Conservation (phyloP, 1,140 invertebrate genomes). For the Lysiphlebus fabarum region DNA sequence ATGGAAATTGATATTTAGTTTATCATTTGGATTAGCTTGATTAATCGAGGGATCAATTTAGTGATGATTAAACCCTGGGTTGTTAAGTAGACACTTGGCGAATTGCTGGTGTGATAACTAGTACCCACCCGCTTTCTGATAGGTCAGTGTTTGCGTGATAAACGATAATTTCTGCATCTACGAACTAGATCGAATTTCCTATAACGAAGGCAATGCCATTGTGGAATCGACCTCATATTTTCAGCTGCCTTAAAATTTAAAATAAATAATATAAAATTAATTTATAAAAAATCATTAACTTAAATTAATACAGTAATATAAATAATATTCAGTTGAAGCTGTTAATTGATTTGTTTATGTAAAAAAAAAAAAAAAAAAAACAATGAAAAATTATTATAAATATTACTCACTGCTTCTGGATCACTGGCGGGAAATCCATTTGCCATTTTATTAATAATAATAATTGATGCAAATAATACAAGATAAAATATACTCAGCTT, state of each 20-base stretch:
- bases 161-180: slow-evolving; percentile 64
- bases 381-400: no score
- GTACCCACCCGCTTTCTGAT: slow-evolving; percentile 19
- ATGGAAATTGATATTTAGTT: not conserved
- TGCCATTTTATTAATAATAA: slow-evolving; percentile 23
- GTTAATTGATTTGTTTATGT: no score
- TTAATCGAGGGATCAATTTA: slow-evolving; percentile 9
- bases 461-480: slow-evolving; percentile 30
- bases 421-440: slow-evolving; percentile 42
- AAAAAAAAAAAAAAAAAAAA: no score
- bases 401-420: slow-evolving; percentile 45
- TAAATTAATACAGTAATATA: no score
- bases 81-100: slow-evolving; percentile 28
- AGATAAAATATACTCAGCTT: slow-evolving; percentile 39
- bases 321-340: no score
- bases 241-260: slow-evolving; percentile 63
- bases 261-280: slow-evolving; percentile 43
- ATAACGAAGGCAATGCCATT: slow-evolving; percentile 77
- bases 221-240: slow-evolving; percentile 68
- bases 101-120: slow-evolving; percentile 15
- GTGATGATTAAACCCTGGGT: slow-evolving; percentile 12
- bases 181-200: slow-evolving; percentile 71
- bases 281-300: no score
- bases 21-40: not conserved
- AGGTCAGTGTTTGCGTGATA: slow-evolving; percentile 53